Evolutionary conservation across 2,113 vertebrate genomes (phyloP).

Genomic region (Catharus bicknelli): DNA sequence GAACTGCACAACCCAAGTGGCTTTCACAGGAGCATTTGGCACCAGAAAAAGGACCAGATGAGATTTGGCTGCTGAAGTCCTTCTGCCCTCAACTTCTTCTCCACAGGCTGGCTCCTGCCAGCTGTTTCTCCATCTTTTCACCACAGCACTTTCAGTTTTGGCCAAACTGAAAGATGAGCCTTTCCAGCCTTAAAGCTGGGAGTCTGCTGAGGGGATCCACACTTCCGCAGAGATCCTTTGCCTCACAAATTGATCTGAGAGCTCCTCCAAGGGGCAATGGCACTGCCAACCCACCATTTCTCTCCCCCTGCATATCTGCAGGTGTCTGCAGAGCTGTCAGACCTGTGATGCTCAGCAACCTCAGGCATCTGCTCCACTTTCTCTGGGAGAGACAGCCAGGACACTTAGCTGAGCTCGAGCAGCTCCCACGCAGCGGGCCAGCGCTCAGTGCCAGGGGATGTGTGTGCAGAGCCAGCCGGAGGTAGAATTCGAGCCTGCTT

Average conservation of each 20-base stretch:
- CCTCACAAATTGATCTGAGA: background rate
- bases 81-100: background rate
- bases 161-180: background rate
- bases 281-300: background rate
- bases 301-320: fast-evolving
- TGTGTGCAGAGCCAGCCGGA: constrained; percentile 54
- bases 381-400: background rate
- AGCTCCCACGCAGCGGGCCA: constrained; percentile 54
- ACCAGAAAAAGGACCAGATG: background rate
- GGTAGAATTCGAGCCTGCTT: constrained; percentile 18
- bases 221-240: background rate
- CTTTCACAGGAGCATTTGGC: background rate
- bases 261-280: background rate
- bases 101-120: background rate
- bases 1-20: background rate
- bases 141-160: background rate
- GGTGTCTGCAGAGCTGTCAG: background rate
- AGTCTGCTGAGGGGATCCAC: background rate
- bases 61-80: background rate
- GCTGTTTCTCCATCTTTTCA: background rate
- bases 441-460: constrained; percentile 21
- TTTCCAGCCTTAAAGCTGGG: background rate
- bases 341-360: background rate
- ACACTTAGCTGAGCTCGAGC: background rate
- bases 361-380: background rate